Evolutionary conservation across 2,113 vertebrate species (phyloP).

Genomic region (Corapipo altera): DNA sequence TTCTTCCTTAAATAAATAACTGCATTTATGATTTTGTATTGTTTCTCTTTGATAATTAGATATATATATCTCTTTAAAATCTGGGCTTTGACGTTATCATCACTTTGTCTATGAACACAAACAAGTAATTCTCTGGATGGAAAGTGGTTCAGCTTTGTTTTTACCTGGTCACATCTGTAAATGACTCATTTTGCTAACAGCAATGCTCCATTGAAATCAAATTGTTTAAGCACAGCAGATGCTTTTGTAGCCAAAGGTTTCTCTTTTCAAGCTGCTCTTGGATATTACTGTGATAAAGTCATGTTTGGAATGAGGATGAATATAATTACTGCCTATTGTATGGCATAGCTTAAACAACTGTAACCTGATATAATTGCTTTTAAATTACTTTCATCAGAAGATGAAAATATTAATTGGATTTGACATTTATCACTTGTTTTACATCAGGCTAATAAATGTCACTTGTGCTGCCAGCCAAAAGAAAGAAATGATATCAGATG

Average conservation of each 20-base stretch:
- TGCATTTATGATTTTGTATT: neutral
- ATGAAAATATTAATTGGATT: conserved; percentile 32
- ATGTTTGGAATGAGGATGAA: neutral
- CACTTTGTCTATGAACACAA: neutral
- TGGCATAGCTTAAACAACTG: conserved; percentile 22
- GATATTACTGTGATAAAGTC: neutral
- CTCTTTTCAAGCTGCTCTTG: conserved; percentile 1
- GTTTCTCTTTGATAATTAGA: neutral
- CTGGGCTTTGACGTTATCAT: neutral
- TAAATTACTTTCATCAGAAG: conserved; percentile 35
- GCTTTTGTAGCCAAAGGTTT: neutral
- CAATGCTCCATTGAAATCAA: neutral
- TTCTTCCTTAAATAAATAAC: neutral
- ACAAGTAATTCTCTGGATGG: neutral
- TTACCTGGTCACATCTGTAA: neutral
- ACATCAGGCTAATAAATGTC: conserved; percentile 44
- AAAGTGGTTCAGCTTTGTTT: neutral
- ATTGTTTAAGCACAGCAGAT: conserved; percentile 17
- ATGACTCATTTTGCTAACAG: conserved; percentile 18
- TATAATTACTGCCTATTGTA: conserved; percentile 4
- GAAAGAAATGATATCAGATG: neutral
- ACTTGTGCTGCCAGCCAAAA: neutral
- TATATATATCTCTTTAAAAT: neutral
- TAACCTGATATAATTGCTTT: conserved; percentile 40
- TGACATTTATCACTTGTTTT: conserved; percentile 44